Conservation (phyloP, 37 sponge, comb jelly and placozoan genomes). For the Spongilla lacustris region DNA sequence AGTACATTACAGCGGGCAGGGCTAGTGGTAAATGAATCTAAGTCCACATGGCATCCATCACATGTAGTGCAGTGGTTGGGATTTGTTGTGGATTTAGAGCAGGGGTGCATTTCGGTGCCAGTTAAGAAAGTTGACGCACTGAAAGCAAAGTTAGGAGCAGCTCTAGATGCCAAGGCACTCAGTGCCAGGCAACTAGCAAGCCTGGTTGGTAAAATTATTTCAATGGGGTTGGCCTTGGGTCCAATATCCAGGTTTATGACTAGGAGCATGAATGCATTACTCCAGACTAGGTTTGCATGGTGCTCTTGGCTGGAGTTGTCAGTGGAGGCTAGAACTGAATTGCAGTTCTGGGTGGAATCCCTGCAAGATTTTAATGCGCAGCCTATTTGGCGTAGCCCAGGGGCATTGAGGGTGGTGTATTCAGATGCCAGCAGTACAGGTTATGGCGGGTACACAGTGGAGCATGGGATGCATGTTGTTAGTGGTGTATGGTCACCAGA, state of each 20-base stretch:
- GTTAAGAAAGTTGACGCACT: background rate
- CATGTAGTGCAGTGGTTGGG: conserved; percentile 7
- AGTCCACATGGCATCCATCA: conserved; percentile 5
- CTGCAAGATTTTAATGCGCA: too few species aligned
- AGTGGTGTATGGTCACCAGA: too few species aligned
- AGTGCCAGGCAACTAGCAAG: conserved; percentile 5
- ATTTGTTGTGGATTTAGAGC: conserved; percentile 6
- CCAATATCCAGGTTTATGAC: conserved; percentile 3
- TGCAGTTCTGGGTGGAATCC: conserved; percentile 25
- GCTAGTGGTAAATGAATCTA: background rate
- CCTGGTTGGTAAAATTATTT: conserved; percentile 25
- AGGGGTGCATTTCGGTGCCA: conserved; percentile 14
- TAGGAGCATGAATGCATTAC: background rate
- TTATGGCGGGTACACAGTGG: too few species aligned
- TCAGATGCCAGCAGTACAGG: too few species aligned
- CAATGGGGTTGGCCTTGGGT: background rate
- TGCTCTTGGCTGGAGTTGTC: background rate
- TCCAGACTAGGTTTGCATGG: conserved; percentile 10
- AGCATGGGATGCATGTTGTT: too few species aligned
- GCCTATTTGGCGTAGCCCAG: conserved; percentile 10
- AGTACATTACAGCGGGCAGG: background rate
- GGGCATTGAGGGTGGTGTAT: too few species aligned
- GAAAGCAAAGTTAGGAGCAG: too few species aligned
- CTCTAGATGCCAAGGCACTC: background rate
- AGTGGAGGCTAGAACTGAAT: background rate